These are phyloP conservation scores for Cygnus atratus DNA, from an alignment of 2,113 vertebrate species.

Conservation along the genomic window DNA sequence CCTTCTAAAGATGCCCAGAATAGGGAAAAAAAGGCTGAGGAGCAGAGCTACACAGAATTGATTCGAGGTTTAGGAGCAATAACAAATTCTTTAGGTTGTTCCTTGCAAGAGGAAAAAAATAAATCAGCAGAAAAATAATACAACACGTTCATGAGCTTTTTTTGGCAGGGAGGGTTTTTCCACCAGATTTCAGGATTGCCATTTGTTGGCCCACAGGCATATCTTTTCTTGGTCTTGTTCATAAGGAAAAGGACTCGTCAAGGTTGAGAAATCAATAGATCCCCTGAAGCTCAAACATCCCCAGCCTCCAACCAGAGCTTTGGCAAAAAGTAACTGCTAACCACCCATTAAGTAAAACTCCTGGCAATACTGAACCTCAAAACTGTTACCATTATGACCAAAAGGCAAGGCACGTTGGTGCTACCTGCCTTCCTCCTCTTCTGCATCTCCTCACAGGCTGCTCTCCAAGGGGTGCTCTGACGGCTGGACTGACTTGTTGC, in stretches of 20 bases:
- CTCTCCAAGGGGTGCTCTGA: fast-evolving
- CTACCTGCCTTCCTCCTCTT: neutral
- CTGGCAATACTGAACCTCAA: neutral
- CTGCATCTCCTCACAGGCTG: fast-evolving
- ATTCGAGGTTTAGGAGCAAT: neutral
- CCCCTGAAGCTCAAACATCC: neutral
- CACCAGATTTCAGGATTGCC: neutral
- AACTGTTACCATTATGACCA: neutral
- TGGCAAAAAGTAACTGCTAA: neutral
- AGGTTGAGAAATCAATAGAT: neutral
- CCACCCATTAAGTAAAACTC: neutral
- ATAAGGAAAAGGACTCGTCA: neutral
- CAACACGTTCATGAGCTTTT: neutral
- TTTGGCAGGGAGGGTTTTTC: neutral
- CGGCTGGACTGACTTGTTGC: neutral
- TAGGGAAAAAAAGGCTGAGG: neutral
- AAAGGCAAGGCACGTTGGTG: neutral
- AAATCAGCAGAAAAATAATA: neutral
- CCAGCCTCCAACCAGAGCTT: neutral
- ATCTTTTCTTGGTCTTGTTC: neutral
- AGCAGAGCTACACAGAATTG: neutral
- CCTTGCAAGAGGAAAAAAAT: neutral
- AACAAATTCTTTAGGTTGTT: neutral
- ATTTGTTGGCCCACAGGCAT: neutral
- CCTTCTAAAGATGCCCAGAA: neutral